Evolutionary conservation across 2,113 vertebrate genomes (phyloP).

Genomic region (Sinosuthora webbiana): DNA sequence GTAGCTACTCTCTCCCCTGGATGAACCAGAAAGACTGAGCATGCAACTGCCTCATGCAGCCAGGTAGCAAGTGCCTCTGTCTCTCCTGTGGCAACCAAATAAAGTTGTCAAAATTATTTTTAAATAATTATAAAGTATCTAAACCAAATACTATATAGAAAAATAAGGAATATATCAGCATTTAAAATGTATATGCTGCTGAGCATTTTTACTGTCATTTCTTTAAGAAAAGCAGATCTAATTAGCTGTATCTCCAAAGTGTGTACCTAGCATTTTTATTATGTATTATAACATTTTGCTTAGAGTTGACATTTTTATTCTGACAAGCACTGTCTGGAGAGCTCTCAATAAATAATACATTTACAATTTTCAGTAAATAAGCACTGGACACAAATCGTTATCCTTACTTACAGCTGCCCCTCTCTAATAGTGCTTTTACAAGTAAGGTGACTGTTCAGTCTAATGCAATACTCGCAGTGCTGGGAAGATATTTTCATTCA

Average conservation of each 20-base stretch:
- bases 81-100: conserved; percentile 49
- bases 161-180: conserved; percentile 60
- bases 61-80: neutral
- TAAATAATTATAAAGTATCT: conserved; percentile 62
- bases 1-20: neutral
- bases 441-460: conserved; percentile 97
- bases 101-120: conserved; percentile 73
- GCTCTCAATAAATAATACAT: conserved; percentile 98
- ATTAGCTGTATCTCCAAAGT: conserved; percentile 90
- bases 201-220: conserved; percentile 73
- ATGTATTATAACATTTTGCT: conserved; percentile 88
- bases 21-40: neutral
- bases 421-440: conserved; percentile 95
- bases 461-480: conserved; percentile 89
- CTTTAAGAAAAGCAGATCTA: conserved; percentile 85
- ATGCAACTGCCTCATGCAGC: neutral
- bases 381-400: conserved; percentile 91
- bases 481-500: conserved; percentile 96
- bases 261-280: conserved; percentile 90
- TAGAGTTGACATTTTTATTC: conserved; percentile 94
- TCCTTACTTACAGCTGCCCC: conserved; percentile 87
- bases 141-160: conserved; percentile 53
- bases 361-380: conserved; percentile 99
- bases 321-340: conserved; percentile 91
- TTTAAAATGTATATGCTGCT: conserved; percentile 61